Evolutionary conservation across 2,888 invertebrate genomes (phyloP).

Genomic region (Apamea sordens): DNA sequence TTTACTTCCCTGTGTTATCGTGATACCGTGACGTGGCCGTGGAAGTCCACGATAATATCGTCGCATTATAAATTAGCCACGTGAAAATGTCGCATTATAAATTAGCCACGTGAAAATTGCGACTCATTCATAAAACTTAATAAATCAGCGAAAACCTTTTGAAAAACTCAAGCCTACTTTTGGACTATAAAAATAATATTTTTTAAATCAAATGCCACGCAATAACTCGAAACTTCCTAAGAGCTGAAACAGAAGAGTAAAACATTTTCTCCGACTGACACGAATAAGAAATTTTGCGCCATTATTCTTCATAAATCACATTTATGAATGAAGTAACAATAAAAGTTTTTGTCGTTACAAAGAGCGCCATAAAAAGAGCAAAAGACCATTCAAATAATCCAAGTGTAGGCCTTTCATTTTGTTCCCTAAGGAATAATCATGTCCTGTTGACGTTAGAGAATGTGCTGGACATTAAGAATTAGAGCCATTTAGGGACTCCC

Average conservation of each 20-base stretch:
- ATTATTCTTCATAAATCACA: slow-evolving; percentile 52
- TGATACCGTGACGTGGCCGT: no score
- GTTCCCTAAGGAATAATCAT: slow-evolving; percentile 29
- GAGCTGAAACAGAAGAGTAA: slow-evolving; percentile 13
- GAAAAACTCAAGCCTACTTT: slow-evolving; percentile 21
- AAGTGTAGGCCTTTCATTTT: slow-evolving; percentile 26
- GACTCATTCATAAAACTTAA: slow-evolving; percentile 3
- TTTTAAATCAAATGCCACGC: slow-evolving; percentile 19
- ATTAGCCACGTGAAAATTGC: neutral
- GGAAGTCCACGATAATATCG: no score
- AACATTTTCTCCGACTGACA: slow-evolving; percentile 25
- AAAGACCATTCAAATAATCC: slow-evolving; percentile 43
- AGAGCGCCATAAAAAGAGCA: slow-evolving; percentile 20
- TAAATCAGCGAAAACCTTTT: slow-evolving; percentile 31
- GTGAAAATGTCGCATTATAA: neutral
- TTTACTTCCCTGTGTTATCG: no score
- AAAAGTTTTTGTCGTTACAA: slow-evolving; percentile 50
- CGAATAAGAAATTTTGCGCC: slow-evolving; percentile 46
- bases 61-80: no score
- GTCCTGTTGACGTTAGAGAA: slow-evolving; percentile 35
- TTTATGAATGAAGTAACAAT: slow-evolving; percentile 54
- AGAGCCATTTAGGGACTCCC: slow-evolving; percentile 9
- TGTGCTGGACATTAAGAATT: slow-evolving; percentile 8
- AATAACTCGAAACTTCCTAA: slow-evolving; percentile 37
- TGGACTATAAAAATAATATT: slow-evolving; percentile 46